Base-by-base conservation (phyloP, 2,797 vertebrate species). In the Rhabdophis nuchalis region DNA sequence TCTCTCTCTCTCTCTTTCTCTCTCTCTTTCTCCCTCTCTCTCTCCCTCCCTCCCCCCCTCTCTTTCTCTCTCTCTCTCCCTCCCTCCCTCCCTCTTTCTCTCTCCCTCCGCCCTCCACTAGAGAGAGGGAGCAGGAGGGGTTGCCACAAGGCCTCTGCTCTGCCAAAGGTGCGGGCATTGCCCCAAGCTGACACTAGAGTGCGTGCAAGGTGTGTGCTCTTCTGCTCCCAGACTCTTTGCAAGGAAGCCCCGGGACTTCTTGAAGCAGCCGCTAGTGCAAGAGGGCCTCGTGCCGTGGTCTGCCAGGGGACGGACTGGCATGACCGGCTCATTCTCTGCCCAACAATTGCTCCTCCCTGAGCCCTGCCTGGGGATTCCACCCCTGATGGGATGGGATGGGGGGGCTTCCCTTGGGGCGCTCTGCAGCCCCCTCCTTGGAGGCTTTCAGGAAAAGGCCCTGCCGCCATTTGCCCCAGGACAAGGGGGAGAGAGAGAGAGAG, bases 401-500 rank as follows among this genome's bases (percentile, higher is more conserved):
- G 1, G 0, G 14, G n/a, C n/a, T 68, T 32, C n/a, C 64, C n/a
- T 36, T 8, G n/a, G 18, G n/a, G 16, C n/a, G 14, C 16, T 2
- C 5, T 13, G 64, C 12, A 32, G 14, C 64, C 32, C 64, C n/a
- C 0, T 18, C n/a, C 2, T 14, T 16, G 14, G 64, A 36, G n/a
- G n/a, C 8, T 36, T 72, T 18, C n/a, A 16, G 18, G 64, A 9
- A 36, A 8, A 72, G 64, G 12, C 27, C 1, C 3, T 11, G 27
- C 9, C 29, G 27, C 60, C 60, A 29, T 61, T 61, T 11, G 0
- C 27, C 1, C 60, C 10, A 27, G 58, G 58, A 29, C 25, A 11
- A 9, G 3, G 1, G 10, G 27, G 1, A 27, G 25, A 11, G 4
- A 9, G 3, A 3, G 10, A 60, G 1, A 27, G 25, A 11, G 4